Base-by-base conservation (phyloP, 2,113 vertebrate genomes). In the Cynopterus brachyotis region DNA sequence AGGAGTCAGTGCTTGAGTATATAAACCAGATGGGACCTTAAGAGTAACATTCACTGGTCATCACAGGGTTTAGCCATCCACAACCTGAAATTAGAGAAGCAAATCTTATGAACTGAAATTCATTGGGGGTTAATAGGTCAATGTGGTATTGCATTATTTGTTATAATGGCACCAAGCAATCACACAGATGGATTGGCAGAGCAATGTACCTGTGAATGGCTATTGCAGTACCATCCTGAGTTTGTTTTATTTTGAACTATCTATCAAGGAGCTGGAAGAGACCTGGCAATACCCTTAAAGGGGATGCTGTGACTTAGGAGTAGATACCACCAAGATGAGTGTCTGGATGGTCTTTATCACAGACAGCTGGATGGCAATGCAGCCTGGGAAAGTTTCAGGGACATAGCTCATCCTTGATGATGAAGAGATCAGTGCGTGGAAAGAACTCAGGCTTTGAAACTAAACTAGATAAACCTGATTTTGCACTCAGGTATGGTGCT, bases 41-140 rank as follows among this genome's bases (percentile, higher is more conserved):
- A 82, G 40, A 81, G 57, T 75, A 89, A 78, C 0, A 17, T 42
- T 67, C 0, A 17, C 47, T 67, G 57, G 81, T 91, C 86, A 79
- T 95, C 95, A 93, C 42, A 91, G 87, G 76, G 53, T 35, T 90
- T 89, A 97, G 67, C 57, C 88, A 82, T 59, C 95, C 94, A 96
- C 91, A 96, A 97, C 97, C 67, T 79, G 20, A 95, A 96, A 67
- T 47, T 59, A 1, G 57, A 87, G 85, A 96, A 96, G 96, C 93
- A 94, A 79, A 93, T 91, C 94, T 91, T 81, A 91, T 22, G 85
- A 94, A 96, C 81, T 94, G 96, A 95, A 96, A 94, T 81, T 64
- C 47, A 42, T 0, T 13, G 1, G 24, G 91, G 92, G 91, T 76
- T 93, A 81, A 64, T 20, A 96, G 96, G 97, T 92, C 94, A 93